A percentile compares a stretch with the other conserved stretches of the same genome.
These are phyloP conservation scores for Colletes collaris DNA, from an alignment of 2,888 invertebrate genomes.

Conservation along the genomic window DNA sequence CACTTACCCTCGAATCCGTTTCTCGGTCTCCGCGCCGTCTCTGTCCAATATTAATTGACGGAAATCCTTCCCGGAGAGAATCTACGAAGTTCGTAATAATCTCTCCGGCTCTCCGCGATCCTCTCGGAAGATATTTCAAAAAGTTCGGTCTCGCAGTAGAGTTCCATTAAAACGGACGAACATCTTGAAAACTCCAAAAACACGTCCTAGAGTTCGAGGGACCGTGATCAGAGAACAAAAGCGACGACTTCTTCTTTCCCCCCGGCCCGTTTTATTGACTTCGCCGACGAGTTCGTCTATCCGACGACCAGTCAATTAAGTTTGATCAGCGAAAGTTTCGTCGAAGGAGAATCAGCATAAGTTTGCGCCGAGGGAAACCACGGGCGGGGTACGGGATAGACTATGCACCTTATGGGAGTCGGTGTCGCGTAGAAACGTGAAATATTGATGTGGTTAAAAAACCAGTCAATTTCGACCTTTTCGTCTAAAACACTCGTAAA, in stretches of 20 bases:
- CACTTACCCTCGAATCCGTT: too few relatives aligned
- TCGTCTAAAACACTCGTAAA: too few relatives aligned
- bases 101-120: too few relatives aligned
- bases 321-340: conserved; percentile 72
- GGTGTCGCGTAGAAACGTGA: too few relatives aligned
- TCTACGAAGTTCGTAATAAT: background rate
- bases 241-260: conserved; percentile 20
- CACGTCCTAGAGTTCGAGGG: background rate
- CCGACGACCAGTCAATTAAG: conserved; percentile 71
- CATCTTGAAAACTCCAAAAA: conserved; percentile 5
- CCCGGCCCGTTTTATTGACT: conserved; percentile 45
- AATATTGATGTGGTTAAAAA: too few relatives aligned
- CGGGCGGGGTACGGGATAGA: too few relatives aligned
- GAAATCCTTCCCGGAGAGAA: too few relatives aligned
- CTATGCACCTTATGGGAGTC: too few relatives aligned
- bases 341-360: conserved; percentile 65
- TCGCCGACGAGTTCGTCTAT: conserved; percentile 42
- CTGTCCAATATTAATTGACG: too few relatives aligned
- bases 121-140: background rate
- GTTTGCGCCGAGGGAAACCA: conserved; percentile 44
- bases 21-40: too few relatives aligned
- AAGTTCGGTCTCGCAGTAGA: background rate
- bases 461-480: too few relatives aligned
- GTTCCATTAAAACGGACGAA: background rate
- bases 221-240: background rate